phyloP scores from a whole-genome alignment of 2,113 vertebrate species.

The Falco punctatus region DNA sequence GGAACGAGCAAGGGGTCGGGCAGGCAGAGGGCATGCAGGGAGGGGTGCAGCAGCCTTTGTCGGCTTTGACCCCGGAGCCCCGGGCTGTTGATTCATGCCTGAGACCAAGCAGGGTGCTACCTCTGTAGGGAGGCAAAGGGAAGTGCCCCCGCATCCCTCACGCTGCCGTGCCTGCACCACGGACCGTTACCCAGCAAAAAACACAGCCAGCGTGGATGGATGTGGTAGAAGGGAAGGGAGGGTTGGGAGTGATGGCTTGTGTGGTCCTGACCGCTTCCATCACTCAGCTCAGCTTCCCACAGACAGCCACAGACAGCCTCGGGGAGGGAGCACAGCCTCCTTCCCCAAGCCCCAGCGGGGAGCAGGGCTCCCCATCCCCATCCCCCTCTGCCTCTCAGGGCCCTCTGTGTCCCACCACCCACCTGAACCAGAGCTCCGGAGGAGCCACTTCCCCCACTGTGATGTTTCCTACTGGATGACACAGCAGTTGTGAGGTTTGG shows the following conservation, averaged over 20 bases:
- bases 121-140: neutral
- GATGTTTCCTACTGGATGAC: neutral
- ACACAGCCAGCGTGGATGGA: neutral
- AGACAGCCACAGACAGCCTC: neutral
- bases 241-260: rapidly evolving
- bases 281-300: rapidly evolving
- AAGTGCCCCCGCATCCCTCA: neutral
- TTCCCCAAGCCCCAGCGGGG: neutral
- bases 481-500: neutral
- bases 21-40: neutral
- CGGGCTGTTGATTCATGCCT: neutral
- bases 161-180: neutral
- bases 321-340: neutral
- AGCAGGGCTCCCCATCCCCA: neutral
- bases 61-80: rapidly evolving
- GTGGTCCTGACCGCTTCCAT: neutral
- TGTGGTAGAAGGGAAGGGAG: neutral
- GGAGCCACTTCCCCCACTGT: neutral
- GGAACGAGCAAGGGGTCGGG: rapidly evolving
- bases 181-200: neutral
- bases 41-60: neutral
- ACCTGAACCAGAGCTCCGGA: rapidly evolving
- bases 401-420: rapidly evolving
- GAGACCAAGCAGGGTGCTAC: neutral
- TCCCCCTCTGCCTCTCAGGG: rapidly evolving